A percentile compares a stretch with the other conserved stretches of the same genome.
Evolutionary conservation across 37 sponge, comb jelly and placozoan genomes (phyloP).

Genomic region (Spongia lamella): DNA sequence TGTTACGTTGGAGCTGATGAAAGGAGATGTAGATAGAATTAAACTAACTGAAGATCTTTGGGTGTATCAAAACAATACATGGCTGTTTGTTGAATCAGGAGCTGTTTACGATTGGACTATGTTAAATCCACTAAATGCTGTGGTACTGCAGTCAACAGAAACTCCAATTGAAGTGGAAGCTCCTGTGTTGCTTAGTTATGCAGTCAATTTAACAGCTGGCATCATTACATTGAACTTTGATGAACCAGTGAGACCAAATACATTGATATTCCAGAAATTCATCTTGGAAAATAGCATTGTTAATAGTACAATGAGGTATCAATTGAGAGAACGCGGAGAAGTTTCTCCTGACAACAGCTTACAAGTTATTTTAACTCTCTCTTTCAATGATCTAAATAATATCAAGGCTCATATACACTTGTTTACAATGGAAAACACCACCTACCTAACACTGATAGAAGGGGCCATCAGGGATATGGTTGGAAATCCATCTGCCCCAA

Average conservation of each 20-base stretch:
- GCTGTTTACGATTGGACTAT: conserved; percentile 84
- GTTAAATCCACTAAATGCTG: conserved; percentile 58
- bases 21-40: conserved; percentile 67
- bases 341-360: conserved; percentile 57
- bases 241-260: conserved; percentile 78
- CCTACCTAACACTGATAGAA: conserved; percentile 49
- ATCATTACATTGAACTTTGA: conserved; percentile 73
- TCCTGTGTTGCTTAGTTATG: conserved; percentile 56
- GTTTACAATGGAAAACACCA: conserved; percentile 50
- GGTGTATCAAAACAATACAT: conserved; percentile 69
- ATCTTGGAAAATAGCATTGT: conserved; percentile 44
- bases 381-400: conserved; percentile 68
- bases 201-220: conserved; percentile 78
- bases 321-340: conserved; percentile 56
- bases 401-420: conserved; percentile 74
- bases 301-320: conserved; percentile 56
- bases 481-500: conserved; percentile 69
- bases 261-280: conserved; percentile 37
- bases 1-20: conserved; percentile 48
- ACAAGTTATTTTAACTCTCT: conserved; percentile 46
- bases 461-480: conserved; percentile 84
- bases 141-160: conserved; percentile 16
- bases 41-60: conserved; percentile 72
- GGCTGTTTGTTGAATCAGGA: conserved; percentile 61
- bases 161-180: conserved; percentile 64